Percentiles rank a stretch among this genome's conserved stretches.
Evolutionary conservation across 2,113 vertebrate genomes (phyloP).

Genomic region (Salvelinus alpinus): DNA sequence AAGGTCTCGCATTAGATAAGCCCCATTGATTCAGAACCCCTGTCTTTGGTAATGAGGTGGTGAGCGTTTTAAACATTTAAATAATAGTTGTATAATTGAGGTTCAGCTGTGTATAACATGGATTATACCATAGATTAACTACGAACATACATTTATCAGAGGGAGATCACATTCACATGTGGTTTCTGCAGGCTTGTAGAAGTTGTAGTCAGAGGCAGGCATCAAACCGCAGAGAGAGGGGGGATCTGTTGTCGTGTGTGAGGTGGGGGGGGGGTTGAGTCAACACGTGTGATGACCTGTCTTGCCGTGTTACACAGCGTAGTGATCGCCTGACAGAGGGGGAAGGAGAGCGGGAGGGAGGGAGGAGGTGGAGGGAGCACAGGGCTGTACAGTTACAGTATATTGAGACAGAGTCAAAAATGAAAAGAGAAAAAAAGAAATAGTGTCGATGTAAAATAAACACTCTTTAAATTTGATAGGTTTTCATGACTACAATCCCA

Average conservation of each 20-base stretch:
- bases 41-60: too few species aligned
- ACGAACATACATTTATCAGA: conserved; percentile 47
- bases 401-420: conserved; percentile 30
- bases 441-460: conserved; percentile 4
- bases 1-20: too few species aligned
- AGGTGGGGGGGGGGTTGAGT: conserved; percentile 23
- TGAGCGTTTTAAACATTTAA: too few species aligned
- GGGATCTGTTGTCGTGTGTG: neutral
- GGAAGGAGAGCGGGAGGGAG: too few species aligned
- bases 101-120: conserved; percentile 3
- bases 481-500: conserved; percentile 32
- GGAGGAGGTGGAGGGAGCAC: neutral
- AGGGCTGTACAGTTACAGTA: conserved; percentile 22
- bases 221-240: conserved; percentile 12
- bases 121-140: conserved; percentile 40
- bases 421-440: neutral
- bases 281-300: conserved; percentile 45
- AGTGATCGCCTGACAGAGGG: neutral
- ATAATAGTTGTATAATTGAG: conserved; percentile 34
- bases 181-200: conserved; percentile 28
- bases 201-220: conserved; percentile 27
- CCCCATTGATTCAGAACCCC: too few species aligned
- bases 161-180: conserved; percentile 24
- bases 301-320: conserved; percentile 43
- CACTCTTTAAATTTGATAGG: neutral